A percentile compares a stretch with the other conserved stretches of the same genome.
Conservation (phyloP, 2,888 invertebrate species). For the Loripinus fragilis region DNA sequence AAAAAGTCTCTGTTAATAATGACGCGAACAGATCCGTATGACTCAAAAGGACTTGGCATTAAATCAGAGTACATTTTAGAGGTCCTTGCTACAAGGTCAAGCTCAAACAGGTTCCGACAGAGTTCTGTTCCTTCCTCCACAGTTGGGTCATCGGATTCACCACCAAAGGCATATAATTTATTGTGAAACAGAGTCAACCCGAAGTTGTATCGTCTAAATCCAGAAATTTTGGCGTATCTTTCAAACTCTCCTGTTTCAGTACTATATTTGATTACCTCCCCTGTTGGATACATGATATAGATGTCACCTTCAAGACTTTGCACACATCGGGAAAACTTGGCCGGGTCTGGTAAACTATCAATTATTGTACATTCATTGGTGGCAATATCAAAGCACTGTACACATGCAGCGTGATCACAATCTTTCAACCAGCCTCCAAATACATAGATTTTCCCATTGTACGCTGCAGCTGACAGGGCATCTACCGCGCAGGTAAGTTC, state of each 20-base stretch:
- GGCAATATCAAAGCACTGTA: constrained; percentile 56
- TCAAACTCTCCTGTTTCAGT: constrained; percentile 49
- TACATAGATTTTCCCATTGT: constrained; percentile 58
- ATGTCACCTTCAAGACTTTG: constrained; percentile 55
- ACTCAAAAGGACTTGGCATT: constrained; percentile 63
- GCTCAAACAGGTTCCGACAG: constrained; percentile 55
- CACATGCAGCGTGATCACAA: constrained; percentile 58
- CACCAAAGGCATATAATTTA: constrained; percentile 60
- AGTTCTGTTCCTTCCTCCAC: constrained; percentile 65
- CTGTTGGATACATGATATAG: constrained; percentile 61
- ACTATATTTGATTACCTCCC: constrained; percentile 61
- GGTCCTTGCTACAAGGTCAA: constrained; percentile 36
- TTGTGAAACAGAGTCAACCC: constrained; percentile 60
- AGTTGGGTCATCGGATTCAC: constrained; percentile 63
- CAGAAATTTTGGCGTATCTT: constrained; percentile 55
- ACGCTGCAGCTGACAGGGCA: constrained; percentile 56
- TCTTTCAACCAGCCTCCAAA: constrained; percentile 62
- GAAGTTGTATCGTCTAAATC: constrained; percentile 64
- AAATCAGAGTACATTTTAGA: constrained; percentile 53
- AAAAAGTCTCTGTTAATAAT: constrained; percentile 57
- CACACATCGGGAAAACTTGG: constrained; percentile 59
- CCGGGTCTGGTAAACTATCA: constrained; percentile 58
- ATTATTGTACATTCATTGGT: constrained; percentile 57
- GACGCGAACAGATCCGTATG: constrained; percentile 58
- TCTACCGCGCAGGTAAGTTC: constrained; percentile 59